Percentiles rank a stretch among this genome's conserved stretches.
Conservation (phyloP, 2,888 invertebrate species). For the Adela reaumurella region DNA sequence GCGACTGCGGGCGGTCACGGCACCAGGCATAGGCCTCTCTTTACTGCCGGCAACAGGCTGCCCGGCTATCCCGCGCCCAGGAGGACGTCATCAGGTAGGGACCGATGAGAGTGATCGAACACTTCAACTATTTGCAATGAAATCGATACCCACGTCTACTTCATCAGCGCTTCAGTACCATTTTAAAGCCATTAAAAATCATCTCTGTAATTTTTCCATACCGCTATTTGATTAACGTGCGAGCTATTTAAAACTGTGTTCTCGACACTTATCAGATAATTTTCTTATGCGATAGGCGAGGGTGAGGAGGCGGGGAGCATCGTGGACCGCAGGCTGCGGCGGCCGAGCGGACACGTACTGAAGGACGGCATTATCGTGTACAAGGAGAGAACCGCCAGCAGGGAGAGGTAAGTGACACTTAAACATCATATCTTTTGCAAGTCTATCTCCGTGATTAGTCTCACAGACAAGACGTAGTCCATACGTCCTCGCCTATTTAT, state of each 20-base stretch:
- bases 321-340: constrained; percentile 29
- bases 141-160: too few species aligned
- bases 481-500: too few species aligned
- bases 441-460: too few species aligned
- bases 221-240: too few species aligned
- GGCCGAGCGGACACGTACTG: constrained; percentile 41
- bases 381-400: constrained; percentile 38
- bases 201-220: too few species aligned
- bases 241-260: too few species aligned
- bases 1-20: constrained; percentile 18
- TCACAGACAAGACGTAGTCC: too few species aligned
- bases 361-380: constrained; percentile 42
- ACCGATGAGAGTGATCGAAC: too few species aligned
- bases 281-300: constrained; percentile 16
- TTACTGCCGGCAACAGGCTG: constrained; percentile 39
- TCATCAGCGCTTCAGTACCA: too few species aligned
- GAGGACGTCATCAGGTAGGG: constrained; percentile 20
- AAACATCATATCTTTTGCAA: too few species aligned
- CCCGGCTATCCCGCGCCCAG: constrained; percentile 59
- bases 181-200: neutral
- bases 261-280: too few species aligned
- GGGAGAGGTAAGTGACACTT: constrained; percentile 49
- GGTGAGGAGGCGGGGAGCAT: constrained; percentile 22
- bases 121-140: too few species aligned
- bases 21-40: constrained; percentile 47